phyloP scores from a whole-genome alignment of 2,888 invertebrate species.

The Plemyria rubiginata region DNA sequence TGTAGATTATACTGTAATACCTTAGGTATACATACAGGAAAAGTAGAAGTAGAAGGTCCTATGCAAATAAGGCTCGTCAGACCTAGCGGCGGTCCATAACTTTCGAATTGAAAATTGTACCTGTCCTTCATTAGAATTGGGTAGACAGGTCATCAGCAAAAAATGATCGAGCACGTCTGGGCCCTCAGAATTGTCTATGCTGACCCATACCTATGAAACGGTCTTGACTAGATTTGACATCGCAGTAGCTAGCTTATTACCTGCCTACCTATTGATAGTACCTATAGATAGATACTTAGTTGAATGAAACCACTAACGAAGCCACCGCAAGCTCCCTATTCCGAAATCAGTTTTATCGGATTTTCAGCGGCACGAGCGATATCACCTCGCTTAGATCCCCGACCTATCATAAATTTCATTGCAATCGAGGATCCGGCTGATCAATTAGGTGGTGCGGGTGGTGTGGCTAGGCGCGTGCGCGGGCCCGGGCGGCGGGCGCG shows the following conservation, averaged over 20 bases:
- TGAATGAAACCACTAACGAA: slow-evolving; percentile 12
- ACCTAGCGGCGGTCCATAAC: too few species aligned
- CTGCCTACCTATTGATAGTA: not conserved
- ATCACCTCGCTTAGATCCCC: slow-evolving; percentile 78
- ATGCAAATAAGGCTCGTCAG: not conserved
- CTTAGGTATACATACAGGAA: too few species aligned
- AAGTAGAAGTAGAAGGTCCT: not conserved
- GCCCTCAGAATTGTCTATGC: not conserved
- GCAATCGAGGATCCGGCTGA: slow-evolving; percentile 80
- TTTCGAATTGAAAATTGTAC: not conserved
- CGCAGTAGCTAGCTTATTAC: not conserved
- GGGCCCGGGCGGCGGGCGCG: slow-evolving; percentile 54
- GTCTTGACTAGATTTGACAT: slow-evolving; percentile 19
- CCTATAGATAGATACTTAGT: slow-evolving; percentile 1
- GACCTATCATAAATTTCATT: slow-evolving; percentile 81
- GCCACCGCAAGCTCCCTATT: slow-evolving; percentile 24
- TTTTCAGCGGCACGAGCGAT: slow-evolving; percentile 57
- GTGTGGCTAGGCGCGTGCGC: slow-evolving; percentile 46
- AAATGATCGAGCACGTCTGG: not conserved
- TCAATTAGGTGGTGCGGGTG: slow-evolving; percentile 64
- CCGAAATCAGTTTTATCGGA: slow-evolving; percentile 59
- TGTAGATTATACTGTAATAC: too few species aligned
- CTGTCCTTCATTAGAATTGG: not conserved
- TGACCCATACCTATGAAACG: not conserved
- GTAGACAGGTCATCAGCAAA: not conserved